A percentile compares a stretch with the other conserved stretches of the same genome.
Evolutionary conservation across 2,888 invertebrate genomes (phyloP).

Genomic region (Caenorhabditis sp.): DNA sequence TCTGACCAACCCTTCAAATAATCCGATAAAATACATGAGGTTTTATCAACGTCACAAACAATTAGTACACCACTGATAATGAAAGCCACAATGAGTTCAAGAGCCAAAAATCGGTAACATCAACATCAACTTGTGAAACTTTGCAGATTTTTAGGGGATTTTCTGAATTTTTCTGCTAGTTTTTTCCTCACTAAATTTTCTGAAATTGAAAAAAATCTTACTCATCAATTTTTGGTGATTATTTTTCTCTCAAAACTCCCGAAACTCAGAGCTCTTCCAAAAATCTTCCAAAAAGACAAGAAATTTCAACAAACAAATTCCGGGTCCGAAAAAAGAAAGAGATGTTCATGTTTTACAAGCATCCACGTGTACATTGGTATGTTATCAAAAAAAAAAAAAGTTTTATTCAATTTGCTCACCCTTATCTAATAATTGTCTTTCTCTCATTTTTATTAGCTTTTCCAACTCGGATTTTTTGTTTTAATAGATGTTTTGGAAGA

Average conservation of each 20-base stretch:
- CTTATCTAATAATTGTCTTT: not conserved
- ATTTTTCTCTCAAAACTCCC: too few species aligned
- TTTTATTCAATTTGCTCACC: not conserved
- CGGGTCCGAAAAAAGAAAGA: not conserved
- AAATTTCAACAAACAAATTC: too few species aligned
- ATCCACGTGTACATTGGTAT: not conserved
- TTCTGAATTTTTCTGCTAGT: too few species aligned
- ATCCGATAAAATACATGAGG: conserved; percentile 5
- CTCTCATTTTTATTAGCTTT: not conserved
- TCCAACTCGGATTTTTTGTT: not conserved
- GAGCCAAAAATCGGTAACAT: not conserved
- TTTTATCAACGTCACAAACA: conserved; percentile 1
- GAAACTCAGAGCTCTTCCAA: too few species aligned
- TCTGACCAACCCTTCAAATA: not conserved
- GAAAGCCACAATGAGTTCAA: not conserved
- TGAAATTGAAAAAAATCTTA: too few species aligned
- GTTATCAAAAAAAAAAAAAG: not conserved
- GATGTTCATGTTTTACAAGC: not conserved
- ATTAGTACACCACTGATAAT: not conserved
- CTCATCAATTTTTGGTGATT: too few species aligned
- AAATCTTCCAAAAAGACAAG: too few species aligned
- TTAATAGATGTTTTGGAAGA: not conserved
- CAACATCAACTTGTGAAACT: not conserved
- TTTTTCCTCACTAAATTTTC: too few species aligned
- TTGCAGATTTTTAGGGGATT: not conserved